Conservation (phyloP, 2,113 vertebrate species). For the Oenanthe oenanthe region DNA sequence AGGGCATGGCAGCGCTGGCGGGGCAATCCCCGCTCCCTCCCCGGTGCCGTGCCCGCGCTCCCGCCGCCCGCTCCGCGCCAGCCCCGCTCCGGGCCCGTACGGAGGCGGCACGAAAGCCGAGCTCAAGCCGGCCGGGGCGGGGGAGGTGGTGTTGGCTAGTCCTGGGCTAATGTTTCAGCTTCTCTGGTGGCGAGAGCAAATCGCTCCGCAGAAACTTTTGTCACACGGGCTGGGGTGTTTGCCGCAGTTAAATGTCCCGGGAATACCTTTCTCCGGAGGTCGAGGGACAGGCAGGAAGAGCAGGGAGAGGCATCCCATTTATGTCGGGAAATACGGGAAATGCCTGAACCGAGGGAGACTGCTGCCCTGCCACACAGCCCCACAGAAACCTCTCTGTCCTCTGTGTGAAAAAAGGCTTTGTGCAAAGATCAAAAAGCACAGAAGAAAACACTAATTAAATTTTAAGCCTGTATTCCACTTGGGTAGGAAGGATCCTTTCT, state of each 20-base stretch:
- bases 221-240: neutral
- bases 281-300: neutral
- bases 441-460: conserved; percentile 16
- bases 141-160: neutral
- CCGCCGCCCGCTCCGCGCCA: too few relatives aligned
- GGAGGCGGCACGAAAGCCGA: neutral
- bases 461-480: neutral
- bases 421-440: conserved; percentile 31
- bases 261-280: neutral
- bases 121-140: neutral
- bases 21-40: neutral
- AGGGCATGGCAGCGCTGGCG: neutral
- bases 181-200: neutral
- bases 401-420: conserved; percentile 42
- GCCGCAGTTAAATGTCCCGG: neutral
- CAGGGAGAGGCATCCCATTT: neutral
- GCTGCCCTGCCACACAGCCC: neutral
- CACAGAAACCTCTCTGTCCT: conserved; percentile 28
- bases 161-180: neutral
- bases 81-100: accelerated
- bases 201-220: neutral
- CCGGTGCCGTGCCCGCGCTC: neutral
- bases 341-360: neutral
- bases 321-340: neutral
- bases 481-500: neutral